Evolutionary conservation across 2,888 invertebrate species (phyloP).

Genomic region (Caenorhabditis sp.): DNA sequence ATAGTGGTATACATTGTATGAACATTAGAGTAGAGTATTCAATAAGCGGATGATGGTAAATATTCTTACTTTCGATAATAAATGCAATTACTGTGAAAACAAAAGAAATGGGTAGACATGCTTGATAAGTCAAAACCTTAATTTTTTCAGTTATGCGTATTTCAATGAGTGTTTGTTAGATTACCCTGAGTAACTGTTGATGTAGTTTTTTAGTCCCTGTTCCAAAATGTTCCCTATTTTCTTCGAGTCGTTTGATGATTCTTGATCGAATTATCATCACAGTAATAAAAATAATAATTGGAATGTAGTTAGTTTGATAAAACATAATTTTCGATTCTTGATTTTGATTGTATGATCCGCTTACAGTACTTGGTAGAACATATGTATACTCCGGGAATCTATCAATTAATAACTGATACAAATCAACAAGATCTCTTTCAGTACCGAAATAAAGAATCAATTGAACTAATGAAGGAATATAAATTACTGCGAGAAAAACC

Average conservation of each 20-base stretch:
- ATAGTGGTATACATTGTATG: background rate
- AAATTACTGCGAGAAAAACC: slow-evolving; percentile 4
- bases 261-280: too few species aligned
- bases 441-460: background rate
- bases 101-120: background rate
- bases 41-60: background rate
- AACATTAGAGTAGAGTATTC: background rate
- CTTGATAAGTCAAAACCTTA: background rate
- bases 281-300: too few species aligned
- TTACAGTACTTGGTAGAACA: too few species aligned
- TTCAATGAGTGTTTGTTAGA: too few species aligned
- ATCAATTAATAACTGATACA: background rate
- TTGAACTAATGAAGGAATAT: slow-evolving; percentile 19
- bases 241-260: too few species aligned
- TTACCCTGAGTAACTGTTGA: too few species aligned
- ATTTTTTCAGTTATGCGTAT: background rate
- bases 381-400: background rate
- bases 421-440: background rate
- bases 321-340: too few species aligned
- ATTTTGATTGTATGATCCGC: too few species aligned
- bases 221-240: too few species aligned
- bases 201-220: too few species aligned
- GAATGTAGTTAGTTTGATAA: too few species aligned
- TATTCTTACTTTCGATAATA: background rate
- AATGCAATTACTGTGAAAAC: background rate